Conservation (phyloP, 2,113 vertebrate species). For the Calidris pugnax region DNA sequence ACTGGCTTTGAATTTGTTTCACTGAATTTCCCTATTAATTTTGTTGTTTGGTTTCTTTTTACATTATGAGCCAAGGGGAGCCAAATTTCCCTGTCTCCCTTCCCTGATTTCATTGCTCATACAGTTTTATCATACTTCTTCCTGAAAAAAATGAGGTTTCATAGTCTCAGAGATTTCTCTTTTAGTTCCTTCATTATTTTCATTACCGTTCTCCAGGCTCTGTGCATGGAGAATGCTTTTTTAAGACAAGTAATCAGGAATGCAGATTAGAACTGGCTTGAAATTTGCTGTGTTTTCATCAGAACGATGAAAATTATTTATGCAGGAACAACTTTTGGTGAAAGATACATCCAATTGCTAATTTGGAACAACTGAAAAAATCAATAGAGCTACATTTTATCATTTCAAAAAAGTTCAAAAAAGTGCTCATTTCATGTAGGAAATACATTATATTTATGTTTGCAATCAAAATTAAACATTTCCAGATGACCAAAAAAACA, state of each 20-base stretch:
- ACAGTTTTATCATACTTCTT: not conserved
- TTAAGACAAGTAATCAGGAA: not conserved
- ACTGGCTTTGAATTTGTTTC: not conserved
- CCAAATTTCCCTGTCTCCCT: not conserved
- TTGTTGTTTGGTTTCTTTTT: not conserved
- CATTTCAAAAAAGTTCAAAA: not conserved
- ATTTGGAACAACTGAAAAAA: not conserved
- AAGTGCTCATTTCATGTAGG: not conserved
- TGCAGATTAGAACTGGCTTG: not conserved
- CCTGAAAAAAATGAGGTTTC: not conserved
- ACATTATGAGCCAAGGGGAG: not conserved
- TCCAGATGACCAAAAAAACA: not conserved
- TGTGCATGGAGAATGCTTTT: not conserved
- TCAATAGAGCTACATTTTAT: not conserved
- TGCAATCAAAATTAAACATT: not conserved
- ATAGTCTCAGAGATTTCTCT: not conserved
- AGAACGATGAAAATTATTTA: not conserved
- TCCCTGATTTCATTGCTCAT: not conserved
- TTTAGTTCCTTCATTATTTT: not conserved
- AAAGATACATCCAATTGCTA: not conserved
- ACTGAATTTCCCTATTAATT: not conserved
- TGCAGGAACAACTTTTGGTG: not conserved
- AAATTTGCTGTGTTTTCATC: not conserved
- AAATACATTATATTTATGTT: not conserved
- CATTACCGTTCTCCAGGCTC: not conserved